Conservation (phyloP, 2,888 invertebrate species). For the Zygothrica quintamaculata region DNA sequence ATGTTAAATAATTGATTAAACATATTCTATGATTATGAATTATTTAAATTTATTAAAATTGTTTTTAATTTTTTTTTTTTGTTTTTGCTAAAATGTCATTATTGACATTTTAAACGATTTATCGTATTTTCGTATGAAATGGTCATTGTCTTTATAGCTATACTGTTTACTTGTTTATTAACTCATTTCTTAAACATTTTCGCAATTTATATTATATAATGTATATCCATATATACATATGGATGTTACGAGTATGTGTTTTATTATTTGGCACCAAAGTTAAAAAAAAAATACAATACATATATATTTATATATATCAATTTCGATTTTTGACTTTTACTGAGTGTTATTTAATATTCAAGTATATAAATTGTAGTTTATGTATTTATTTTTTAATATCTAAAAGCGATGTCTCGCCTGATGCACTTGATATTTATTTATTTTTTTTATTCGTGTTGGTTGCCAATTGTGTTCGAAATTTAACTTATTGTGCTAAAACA, state of each 20-base stretch:
- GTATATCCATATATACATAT: constrained; percentile 43
- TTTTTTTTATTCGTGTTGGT: constrained; percentile 14
- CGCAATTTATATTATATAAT: constrained; percentile 41
- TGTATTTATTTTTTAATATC: constrained; percentile 49
- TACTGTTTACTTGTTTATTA: constrained; percentile 38
- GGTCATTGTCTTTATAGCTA: constrained; percentile 62
- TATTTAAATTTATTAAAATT: constrained; percentile 80
- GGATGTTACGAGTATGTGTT: constrained; percentile 45
- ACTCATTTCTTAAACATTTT: constrained; percentile 60
- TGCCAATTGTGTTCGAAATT: constrained; percentile 43
- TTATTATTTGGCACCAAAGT: constrained; percentile 69
- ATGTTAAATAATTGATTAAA: constrained; percentile 49
- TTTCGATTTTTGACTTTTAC: constrained; percentile 52
- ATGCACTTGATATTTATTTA: constrained; percentile 17
- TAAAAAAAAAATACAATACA: constrained; percentile 56
- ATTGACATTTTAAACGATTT: constrained; percentile 39
- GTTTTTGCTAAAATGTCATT: constrained; percentile 74
- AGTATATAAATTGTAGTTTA: constrained; percentile 39
- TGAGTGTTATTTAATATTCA: constrained; percentile 25
- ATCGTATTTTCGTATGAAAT: constrained; percentile 33
- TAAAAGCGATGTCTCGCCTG: constrained; percentile 37
- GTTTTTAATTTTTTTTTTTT: no score
- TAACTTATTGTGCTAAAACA: constrained; percentile 70
- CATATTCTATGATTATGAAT: constrained; percentile 62
- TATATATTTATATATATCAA: no score